Evolutionary conservation across 2,888 invertebrate genomes (phyloP).

Genomic region (Parelbella ahira): DNA sequence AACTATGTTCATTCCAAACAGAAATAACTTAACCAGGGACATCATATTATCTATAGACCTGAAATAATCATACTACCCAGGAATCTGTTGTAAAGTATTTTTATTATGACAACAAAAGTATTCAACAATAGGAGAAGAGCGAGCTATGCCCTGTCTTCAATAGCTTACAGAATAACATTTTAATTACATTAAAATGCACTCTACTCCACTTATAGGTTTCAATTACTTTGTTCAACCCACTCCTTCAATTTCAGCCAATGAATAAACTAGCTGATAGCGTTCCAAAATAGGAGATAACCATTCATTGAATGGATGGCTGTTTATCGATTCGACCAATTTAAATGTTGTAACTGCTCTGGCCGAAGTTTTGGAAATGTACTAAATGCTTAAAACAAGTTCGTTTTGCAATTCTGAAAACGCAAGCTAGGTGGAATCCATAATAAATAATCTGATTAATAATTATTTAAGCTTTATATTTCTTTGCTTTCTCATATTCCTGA

Average conservation of each 20-base stretch:
- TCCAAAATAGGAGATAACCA: slow-evolving; percentile 16
- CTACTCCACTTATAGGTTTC: slow-evolving; percentile 2
- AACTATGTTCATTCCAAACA: too few species aligned
- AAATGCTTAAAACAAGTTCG: background rate
- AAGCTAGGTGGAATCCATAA: too few species aligned
- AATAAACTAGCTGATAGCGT: slow-evolving; percentile 9
- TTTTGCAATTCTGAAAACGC: too few species aligned
- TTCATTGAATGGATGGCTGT: slow-evolving; percentile 38
- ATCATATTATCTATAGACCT: too few species aligned
- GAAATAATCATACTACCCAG: too few species aligned
- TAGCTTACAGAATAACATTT: background rate
- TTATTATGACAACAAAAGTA: too few species aligned
- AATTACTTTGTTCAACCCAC: slow-evolving; percentile 6
- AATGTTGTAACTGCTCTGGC: slow-evolving; percentile 38
- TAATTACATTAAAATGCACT: slow-evolving; percentile 7
- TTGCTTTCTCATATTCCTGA: too few species aligned
- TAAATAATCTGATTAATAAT: too few species aligned
- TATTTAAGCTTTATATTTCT: too few species aligned
- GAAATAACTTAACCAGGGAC: too few species aligned
- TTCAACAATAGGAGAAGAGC: too few species aligned
- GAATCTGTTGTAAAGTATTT: too few species aligned
- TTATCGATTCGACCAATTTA: slow-evolving; percentile 39
- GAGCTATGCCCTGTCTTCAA: background rate
- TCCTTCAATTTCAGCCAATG: slow-evolving; percentile 14
- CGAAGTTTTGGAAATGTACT: slow-evolving; percentile 28